Base-by-base conservation (phyloP, 2,113 vertebrate genomes). In the Entomyzon cyanotis region DNA sequence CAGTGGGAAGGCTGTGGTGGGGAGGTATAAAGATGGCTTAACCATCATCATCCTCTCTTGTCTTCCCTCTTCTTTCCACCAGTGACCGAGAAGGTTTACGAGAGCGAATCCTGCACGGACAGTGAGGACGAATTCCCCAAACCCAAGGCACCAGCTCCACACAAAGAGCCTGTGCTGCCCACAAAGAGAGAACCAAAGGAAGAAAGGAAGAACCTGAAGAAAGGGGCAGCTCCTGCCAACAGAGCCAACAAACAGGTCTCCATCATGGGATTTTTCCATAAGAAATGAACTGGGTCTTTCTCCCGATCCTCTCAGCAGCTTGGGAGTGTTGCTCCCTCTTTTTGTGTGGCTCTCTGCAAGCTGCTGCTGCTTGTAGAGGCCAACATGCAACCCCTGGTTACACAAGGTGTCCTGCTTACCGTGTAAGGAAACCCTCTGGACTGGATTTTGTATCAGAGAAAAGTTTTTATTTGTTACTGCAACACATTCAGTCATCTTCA, bases 81-180 rank as follows among this genome's bases (percentile, higher is more conserved):
- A 99, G 99, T 99, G 94, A 99, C 99, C 0, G 99, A 99, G 95
- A 99, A 99, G 97, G 98, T 92, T 86, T 99, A 98, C 0, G 98
- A 98, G 97, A 99, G 98, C 0, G 99, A 99, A 71, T 99, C 99
- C 42, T 99, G 99, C 81, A 99, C 99, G 0, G 99, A 99, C 58
- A 97, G 98, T 1, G 99, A 99, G 37, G 98, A 98, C 5, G 98
- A 99, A 9, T 95, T 97, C 6, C 12, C 82, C 35, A 97, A 96
- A 58, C 31, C 94, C 68, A 89, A 96, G 93, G 96, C 96, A 21
- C 37, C 92, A 3, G 78, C 95, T 0, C 88, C 90, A 23, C 96
- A 86, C 6, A 98, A 83, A 39, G 91, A 93, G 5, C 73, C 97
- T 5, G 19, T 91, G 2, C 97, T 93, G 69, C 56, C 92, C 12